These are phyloP conservation scores for Discoglossus pictus DNA, from an alignment of 2,797 vertebrate species.

Conservation along the genomic window DNA sequence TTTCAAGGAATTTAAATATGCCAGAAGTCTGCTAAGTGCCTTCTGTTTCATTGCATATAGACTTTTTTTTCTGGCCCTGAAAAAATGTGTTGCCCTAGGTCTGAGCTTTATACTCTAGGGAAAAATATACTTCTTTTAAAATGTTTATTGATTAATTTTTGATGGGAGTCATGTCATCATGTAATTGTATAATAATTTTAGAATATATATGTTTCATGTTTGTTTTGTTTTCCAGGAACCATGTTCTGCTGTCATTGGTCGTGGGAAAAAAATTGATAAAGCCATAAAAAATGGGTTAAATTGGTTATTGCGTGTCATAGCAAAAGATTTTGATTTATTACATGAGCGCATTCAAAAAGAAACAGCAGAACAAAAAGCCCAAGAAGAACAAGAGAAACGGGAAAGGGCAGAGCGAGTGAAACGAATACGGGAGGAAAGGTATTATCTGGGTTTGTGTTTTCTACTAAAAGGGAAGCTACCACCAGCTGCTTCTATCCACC, in stretches of 20 bases:
- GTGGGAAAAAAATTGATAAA: constrained; percentile 90
- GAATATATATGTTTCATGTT: background rate
- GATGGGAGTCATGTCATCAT: too few relatives aligned
- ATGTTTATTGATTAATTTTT: too few relatives aligned
- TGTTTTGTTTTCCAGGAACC: constrained; percentile 80
- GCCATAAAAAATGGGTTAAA: constrained; percentile 90
- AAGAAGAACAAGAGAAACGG: constrained; percentile 86
- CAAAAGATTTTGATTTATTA: constrained; percentile 90
- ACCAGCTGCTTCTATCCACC: too few relatives aligned
- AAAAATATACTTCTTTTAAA: too few relatives aligned
- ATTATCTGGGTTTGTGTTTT: constrained; percentile 21
- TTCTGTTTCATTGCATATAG: too few relatives aligned
- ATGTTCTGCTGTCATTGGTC: constrained; percentile 88
- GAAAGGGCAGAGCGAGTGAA: constrained; percentile 86
- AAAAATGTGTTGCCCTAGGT: too few relatives aligned
- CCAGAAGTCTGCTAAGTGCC: too few relatives aligned
- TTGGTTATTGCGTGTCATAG: constrained; percentile 90
- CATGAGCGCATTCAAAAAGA: constrained; percentile 89
- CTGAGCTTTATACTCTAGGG: too few relatives aligned
- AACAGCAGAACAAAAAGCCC: constrained; percentile 82
- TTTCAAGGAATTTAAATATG: too few relatives aligned
- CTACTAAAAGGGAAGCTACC: too few relatives aligned
- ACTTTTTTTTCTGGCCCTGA: too few relatives aligned
- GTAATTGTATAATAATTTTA: too few relatives aligned
- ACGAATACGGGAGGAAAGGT: constrained; percentile 87